Base-by-base conservation (phyloP, 2,888 invertebrate genomes). In the Phortica okadai region DNA sequence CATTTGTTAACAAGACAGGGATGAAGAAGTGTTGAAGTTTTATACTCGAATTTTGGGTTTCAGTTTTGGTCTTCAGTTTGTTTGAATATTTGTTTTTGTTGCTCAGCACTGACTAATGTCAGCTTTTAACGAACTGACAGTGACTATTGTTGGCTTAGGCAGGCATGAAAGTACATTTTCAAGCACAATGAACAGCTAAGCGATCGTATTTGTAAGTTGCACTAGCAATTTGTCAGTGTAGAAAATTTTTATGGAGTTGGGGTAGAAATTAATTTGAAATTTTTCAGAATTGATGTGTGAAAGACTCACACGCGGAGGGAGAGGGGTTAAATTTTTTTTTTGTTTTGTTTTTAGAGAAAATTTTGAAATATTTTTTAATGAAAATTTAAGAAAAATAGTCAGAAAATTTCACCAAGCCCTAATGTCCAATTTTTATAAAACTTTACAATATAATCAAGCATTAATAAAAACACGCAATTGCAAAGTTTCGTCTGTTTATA, bases 1-100 rank as follows among this genome's bases (percentile, higher is more conserved):
- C 85, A 86, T 84, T 86, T 81, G 87, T 88, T 86, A 86, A 88
- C 85, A 82, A 83, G 83, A 79, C 81, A 82, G 50, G 50, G 50
- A 11, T 50, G 62, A 62, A 62, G 10, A 62, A n/a, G 62, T 6
- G 25, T 62, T 25, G 25, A 62, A 21, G 62, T 62, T 25, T 62
- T 16, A 10, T 10, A 25, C 16, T 21, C 21, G 6, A 21, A 10
- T 56, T 14, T 56, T 33, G 62, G 10, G 16, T 21, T 6, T 25
- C 10, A 10, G 62, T 62, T 62, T 62, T 21, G 21, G 10, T 56
- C 56, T 56, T 62, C 21, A 6, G 50, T 59, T 59, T 5, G 67
- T 45, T 42, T 44, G 42, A 6, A 44, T n/a, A 44, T 67, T 42
- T n/a, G 16, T 44, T 42, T 44, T 44, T 14, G 45, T 33, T 6